These are phyloP conservation scores for Adineta ricciae DNA, from an alignment of 2,888 invertebrate genomes.

Conservation along the genomic window DNA sequence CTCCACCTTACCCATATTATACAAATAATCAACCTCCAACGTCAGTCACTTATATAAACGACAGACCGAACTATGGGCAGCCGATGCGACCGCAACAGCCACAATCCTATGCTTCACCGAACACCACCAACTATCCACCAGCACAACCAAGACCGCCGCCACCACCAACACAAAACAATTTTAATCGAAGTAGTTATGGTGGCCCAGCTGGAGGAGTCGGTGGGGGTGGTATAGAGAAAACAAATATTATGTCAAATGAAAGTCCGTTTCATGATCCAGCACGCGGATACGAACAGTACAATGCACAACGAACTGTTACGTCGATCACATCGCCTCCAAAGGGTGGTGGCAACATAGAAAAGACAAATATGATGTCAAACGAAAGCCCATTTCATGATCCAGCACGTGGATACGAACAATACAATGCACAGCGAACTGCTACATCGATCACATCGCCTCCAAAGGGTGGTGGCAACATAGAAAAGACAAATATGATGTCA, in stretches of 20 bases:
- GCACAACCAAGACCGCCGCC: not conserved
- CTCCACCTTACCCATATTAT: not conserved
- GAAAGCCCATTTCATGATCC: not conserved
- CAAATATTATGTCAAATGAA: not conserved
- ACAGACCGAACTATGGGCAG: not conserved
- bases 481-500: not conserved
- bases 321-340: not conserved
- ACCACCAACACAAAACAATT: no score
- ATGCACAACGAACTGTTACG: not conserved
- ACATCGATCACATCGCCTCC: no score
- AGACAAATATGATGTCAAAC: not conserved
- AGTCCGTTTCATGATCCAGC: not conserved
- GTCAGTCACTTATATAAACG: not conserved
- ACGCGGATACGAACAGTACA: not conserved
- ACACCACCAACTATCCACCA: not conserved
- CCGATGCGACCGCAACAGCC: not conserved
- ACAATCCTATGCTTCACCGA: not conserved
- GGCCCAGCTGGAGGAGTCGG: not conserved
- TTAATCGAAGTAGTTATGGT: not conserved
- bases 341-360: not conserved
- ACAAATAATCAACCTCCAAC: not conserved
- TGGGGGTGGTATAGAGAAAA: not conserved
- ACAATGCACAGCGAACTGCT: no score
- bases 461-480: not conserved
- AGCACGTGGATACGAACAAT: no score